A percentile compares a stretch with the other conserved stretches of the same genome.
phyloP scores from a whole-genome alignment of 2,113 vertebrate species.

The Trichomycterus rosablanca region DNA sequence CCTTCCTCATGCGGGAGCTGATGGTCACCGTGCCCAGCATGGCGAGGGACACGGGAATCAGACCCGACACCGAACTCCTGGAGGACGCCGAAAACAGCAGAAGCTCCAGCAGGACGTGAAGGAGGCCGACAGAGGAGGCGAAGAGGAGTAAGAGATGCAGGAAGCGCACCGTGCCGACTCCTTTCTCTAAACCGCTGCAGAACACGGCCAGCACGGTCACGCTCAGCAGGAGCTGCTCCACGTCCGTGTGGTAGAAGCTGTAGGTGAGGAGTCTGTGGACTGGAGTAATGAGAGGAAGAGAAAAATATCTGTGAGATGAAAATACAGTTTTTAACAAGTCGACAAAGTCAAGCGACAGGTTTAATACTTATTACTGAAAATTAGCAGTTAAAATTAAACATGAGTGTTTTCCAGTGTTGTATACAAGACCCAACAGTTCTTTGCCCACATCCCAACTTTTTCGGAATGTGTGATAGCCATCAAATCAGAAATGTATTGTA shows the following conservation, averaged over 20 bases:
- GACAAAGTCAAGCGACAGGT: too few species aligned
- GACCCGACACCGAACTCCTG: slow-evolving; percentile 52
- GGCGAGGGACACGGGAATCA: slow-evolving; percentile 70
- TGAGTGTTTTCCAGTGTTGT: too few species aligned
- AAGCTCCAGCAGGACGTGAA: slow-evolving; percentile 56
- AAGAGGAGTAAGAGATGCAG: slow-evolving; percentile 64
- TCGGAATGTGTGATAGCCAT: too few species aligned
- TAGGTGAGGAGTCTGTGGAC: slow-evolving; percentile 78
- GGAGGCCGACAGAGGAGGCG: slow-evolving; percentile 54
- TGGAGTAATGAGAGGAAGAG: slow-evolving; percentile 31
- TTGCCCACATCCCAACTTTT: too few species aligned
- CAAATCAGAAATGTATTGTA: too few species aligned
- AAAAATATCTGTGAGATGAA: background rate
- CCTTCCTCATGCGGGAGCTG: slow-evolving; percentile 56
- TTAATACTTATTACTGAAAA: too few species aligned
- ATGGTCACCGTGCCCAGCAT: slow-evolving; percentile 61
- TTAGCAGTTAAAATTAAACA: too few species aligned
- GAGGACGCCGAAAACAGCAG: slow-evolving; percentile 27
- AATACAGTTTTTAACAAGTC: too few species aligned
- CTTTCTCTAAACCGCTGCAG: slow-evolving; percentile 72
- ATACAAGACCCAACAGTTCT: too few species aligned
- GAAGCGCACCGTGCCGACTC: slow-evolving; percentile 69
- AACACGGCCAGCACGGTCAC: slow-evolving; percentile 65
- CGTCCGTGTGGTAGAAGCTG: slow-evolving; percentile 70
- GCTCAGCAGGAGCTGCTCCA: slow-evolving; percentile 59